A percentile compares a stretch with the other conserved stretches of the same genome.
Conservation (phyloP, 2,888 invertebrate species). For the Junonia oenone region DNA sequence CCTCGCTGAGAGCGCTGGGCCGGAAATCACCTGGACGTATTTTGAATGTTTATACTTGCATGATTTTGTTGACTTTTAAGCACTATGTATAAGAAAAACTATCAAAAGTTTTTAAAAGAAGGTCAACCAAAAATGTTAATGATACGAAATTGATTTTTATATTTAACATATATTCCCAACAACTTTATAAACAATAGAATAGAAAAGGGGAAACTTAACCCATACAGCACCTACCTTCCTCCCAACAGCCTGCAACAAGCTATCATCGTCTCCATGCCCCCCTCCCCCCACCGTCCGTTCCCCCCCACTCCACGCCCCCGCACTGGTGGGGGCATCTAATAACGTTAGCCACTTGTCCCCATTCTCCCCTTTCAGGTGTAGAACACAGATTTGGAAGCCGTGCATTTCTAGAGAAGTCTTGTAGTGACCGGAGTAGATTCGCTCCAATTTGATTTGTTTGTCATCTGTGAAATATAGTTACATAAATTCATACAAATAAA, state of each 20-base stretch:
- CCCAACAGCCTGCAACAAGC: conserved; percentile 40
- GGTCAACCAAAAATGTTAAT: too few relatives aligned
- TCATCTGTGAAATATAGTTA: conserved; percentile 42
- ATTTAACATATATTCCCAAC: too few relatives aligned
- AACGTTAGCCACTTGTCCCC: conserved; percentile 70
- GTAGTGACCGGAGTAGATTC: conserved; percentile 78
- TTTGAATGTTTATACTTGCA: background rate
- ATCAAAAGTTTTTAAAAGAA: too few relatives aligned
- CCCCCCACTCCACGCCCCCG: conserved; percentile 79
- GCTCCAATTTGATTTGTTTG: conserved; percentile 64
- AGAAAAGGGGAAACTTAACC: background rate
- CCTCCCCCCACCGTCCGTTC: conserved; percentile 40
- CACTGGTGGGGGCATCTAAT: conserved; percentile 79
- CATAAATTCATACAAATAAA: too few relatives aligned
- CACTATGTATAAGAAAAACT: too few relatives aligned
- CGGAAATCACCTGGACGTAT: conserved; percentile 40
- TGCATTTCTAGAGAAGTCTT: conserved; percentile 89
- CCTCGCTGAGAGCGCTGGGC: conserved; percentile 44
- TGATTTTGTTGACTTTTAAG: background rate
- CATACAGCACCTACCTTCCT: conserved; percentile 42
- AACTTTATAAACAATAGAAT: background rate
- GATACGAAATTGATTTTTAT: too few relatives aligned
- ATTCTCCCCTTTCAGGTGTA: conserved; percentile 71
- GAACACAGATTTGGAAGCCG: conserved; percentile 86
- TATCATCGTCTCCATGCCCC: conserved; percentile 47